Evolutionary conservation across 64 coral and sea anemone species (phyloP), one percentile per base, ranked within the genome.

Genomic region (Montipora sp.): DNA sequence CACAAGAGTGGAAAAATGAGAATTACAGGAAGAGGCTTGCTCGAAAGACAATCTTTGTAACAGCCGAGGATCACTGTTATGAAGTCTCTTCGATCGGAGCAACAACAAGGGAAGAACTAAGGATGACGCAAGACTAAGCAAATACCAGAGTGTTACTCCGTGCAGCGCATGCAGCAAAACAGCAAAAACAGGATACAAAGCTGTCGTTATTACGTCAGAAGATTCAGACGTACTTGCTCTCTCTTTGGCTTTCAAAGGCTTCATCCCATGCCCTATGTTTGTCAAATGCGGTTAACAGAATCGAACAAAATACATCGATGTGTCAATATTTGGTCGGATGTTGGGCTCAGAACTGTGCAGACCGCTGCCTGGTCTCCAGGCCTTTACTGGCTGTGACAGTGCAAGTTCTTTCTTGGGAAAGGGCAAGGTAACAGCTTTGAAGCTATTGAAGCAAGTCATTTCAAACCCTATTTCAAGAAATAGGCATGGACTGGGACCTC

Each of bases 241-340:
- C 22, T 8, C 51, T 57, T 57, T 57, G 51, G 51, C 51, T 57
- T 57, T 57, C 10, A 57, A 57, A 57, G 51, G 20, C 51, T 86
- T 68, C 18, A 73, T 87, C 16, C 3, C 78, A 21, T 80, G 48
- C 11, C 24, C 84, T 23, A 0, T 87, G 84, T 87, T 73, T 72
- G 27, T 87, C 2, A 88, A 88, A 51, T 19, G 18, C 48, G 21
- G 47, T 47, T 0, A 88, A 58, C 61, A 73, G 68, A 74, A 63
- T 45, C 20, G 24, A 88, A 88, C 85, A 84, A 16, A 1, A 51
- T 88, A 88, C 73, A 77, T 88, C 19, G 86, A 88, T 49, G 48
- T 88, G 1, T 75, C 86, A 68, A 84, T 8, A 3, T 20, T 88
- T 13, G 86, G 75, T 27, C 68, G 5, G 7, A 77, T 53, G 73